These are phyloP conservation scores for Troglohyphantes excavatus DNA, from an alignment of 2,888 invertebrate genomes.

Conservation along the genomic window DNA sequence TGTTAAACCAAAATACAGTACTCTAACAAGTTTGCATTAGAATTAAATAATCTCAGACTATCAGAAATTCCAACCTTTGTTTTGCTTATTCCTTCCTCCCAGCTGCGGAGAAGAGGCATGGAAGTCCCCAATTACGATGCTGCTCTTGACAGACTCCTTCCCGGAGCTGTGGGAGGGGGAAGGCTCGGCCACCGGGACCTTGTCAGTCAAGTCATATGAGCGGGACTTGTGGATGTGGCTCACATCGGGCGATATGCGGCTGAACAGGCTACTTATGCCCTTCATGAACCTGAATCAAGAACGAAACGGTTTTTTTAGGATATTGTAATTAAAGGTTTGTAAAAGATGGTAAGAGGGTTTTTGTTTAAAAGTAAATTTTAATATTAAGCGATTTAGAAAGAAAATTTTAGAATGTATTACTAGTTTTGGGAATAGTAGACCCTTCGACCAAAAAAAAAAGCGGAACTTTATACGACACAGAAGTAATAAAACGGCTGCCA, in stretches of 20 bases:
- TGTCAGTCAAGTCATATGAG: slow-evolving; percentile 76
- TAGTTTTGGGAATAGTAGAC: too few relatives aligned
- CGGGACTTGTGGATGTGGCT: slow-evolving; percentile 78
- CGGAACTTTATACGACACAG: too few relatives aligned
- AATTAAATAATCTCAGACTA: too few relatives aligned
- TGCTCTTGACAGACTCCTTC: slow-evolving; percentile 54
- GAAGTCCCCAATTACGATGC: slow-evolving; percentile 66
- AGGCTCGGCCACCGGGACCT: slow-evolving; percentile 52
- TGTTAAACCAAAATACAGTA: too few relatives aligned
- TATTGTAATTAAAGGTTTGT: too few relatives aligned
- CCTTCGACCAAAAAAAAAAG: too few relatives aligned
- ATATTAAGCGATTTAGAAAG: not conserved
- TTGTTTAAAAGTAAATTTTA: not conserved
- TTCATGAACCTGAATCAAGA: slow-evolving; percentile 71
- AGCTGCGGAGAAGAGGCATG: slow-evolving; percentile 77
- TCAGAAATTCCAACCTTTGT: slow-evolving; percentile 64
- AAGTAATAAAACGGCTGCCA: too few relatives aligned
- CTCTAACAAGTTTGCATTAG: too few relatives aligned
- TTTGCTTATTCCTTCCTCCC: slow-evolving; percentile 49
- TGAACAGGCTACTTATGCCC: slow-evolving; percentile 77
- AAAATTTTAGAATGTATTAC: not conserved
- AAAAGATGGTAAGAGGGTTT: too few relatives aligned
- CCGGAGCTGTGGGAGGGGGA: slow-evolving; percentile 73
- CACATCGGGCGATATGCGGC: slow-evolving; percentile 76
- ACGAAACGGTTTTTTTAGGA: too few relatives aligned